Base-by-base conservation (phyloP, 1,140 invertebrate genomes). In the Aphelinus certus region DNA sequence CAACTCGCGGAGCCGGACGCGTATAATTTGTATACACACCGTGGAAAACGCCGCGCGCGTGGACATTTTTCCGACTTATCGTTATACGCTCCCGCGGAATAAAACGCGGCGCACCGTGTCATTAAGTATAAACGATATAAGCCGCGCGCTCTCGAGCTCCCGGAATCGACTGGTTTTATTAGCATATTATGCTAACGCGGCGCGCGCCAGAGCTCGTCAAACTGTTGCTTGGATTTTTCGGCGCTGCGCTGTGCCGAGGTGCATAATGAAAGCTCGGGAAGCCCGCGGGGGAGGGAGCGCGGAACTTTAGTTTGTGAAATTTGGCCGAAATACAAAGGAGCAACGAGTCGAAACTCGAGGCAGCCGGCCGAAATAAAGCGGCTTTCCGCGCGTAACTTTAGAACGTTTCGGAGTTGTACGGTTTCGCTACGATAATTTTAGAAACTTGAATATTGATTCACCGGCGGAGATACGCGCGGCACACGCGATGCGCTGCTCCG, bases 91-190 rank as follows among this genome's bases (percentile, higher is more conserved):
- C 47, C 43, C 10, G 42, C 26, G 48, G 63, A 68, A 63, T 48
- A 7, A 68, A 74, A n/a, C 4, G 4, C 10, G 45, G 7, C 49
- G 42, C 51, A 57, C 47, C 65, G 7, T 68, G 26, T 69, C 65
- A 74, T 68, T 68, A 74, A 63, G 49, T 57, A 63, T 68, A 48
- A 68, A 68, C 66, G 51, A 63, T 62, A 74, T 48, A 55, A 57
- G 6, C 51, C 42, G 57, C 45, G 67, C 26, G 47, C 55, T 75
- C 58, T 64, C 60, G 43, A 43, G 2, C 7, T 45, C 3, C n/a
- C n/a, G 57, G 9, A 75, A 75, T 75, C 58, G 70, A 65, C 73
- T 70, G 73, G 67, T 70, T 71, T 71, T 67, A 76, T 71, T 76
- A 65, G 71, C 74, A 71, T 76, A 71, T 76, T 66, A 76, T 67